Evolutionary conservation across 2,113 vertebrate genomes (phyloP), one percentile per base, ranked within the genome.

Genomic region (Bungarus multicinctus): DNA sequence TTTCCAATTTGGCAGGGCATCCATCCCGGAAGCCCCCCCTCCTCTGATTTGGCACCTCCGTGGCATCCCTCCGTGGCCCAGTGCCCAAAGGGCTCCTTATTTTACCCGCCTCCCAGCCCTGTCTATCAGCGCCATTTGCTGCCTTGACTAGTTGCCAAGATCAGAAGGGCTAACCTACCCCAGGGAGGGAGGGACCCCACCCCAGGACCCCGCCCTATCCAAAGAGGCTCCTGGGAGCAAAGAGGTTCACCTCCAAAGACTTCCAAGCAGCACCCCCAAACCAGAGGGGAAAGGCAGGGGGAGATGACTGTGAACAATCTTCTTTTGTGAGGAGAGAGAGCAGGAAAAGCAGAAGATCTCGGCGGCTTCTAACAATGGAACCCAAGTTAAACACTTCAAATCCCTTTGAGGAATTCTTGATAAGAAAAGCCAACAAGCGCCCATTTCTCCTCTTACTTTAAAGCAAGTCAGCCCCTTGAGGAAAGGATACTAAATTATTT

Each of bases 101-200:
- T 95, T 93, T 95, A 95, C 91, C 92, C 85, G 69, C 85, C 85
- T 87, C 4, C 47, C 45, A 50, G 23, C 43, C 45, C 85, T 20
- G 3, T 39, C 88, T n/a, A 69, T 93, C 91, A 81, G 94, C 94
- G 94, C 98, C 98, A 98, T 98, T 98, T 98, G 98, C 98, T 98
- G 98, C 98, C 96, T 98, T 98, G 98, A 98, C 97, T 97, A 97
- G 94, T 95, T 97, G 97, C 95, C 97, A 98, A 98, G 97, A 97
- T 97, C 96, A 98, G 18, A 45, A 8, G 87, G 91, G 96, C 94
- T 95, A 96, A 94, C 90, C 94, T 95, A 97, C 93, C 95, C 95
- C 91, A 97, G 96, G 96, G 97, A 96, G 96, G 94, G 52, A 91
- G 18, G 53, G 53, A 54, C 4, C 53, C 53, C 53, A 97, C 93